Base-by-base conservation (phyloP, 2,888 invertebrate species). In the Lucinisca nassula region DNA sequence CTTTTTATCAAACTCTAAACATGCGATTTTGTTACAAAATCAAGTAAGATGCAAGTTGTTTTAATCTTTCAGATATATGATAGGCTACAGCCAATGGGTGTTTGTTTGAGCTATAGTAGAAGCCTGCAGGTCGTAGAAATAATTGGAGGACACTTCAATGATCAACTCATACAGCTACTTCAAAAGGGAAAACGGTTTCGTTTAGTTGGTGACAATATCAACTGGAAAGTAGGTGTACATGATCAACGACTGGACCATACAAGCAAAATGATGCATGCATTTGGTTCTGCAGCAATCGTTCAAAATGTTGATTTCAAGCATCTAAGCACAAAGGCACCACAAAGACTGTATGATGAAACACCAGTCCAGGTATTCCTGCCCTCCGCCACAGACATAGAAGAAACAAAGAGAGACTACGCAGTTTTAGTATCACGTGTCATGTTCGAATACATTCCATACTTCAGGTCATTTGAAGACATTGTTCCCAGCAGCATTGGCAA, bases 211-310 rank as follows among this genome's bases (percentile, higher is more conserved):
- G 82, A 76, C 27, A 82, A 82, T 61, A 40, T 81, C 3, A 75
- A 81, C 32, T 81, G 73, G 27, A 21, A 58, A 6, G 24, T 75
- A 4, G 76, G 76, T 32, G 81, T 82, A 0, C 32, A 82, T 30
- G 81, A 72, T 10, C 32, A 73, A 27, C 70, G 49, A n/a, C 2
- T 0, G 17, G 76, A 61, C 0, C 40, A 76, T 24, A n/a, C 0
- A 21, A n/a, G 51, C 2, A 76, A 82, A n/a, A 77, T 82, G 32
- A 73, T 78, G 17, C 83, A 83, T 14, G 78, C 78, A 73, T 79
- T 84, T 74, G 73, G 83, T 6, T 84, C 83, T 21, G 78, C 55
- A n/a, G 72, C 73, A 0, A 38, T 84, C 10, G n/a, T 74, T 27
- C 74, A 73, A 45, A 74, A 58, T 14, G n/a, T 84, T 3, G 8